Conservation (phyloP, 2,113 vertebrate species). For the Telmatochromis brachygnathus region DNA sequence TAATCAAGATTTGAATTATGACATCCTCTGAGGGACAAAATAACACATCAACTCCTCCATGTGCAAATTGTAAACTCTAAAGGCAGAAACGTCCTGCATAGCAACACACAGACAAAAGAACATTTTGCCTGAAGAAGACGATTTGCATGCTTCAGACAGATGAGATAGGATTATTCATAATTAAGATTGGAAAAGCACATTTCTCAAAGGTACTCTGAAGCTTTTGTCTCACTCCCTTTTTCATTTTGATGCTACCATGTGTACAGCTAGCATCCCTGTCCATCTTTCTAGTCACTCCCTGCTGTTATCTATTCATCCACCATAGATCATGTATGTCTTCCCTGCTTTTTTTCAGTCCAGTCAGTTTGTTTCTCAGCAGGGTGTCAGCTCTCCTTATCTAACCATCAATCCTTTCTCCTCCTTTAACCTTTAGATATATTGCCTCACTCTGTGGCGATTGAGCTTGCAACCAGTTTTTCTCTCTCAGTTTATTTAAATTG, state of each 20-base stretch:
- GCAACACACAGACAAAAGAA: background rate
- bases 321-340: slow-evolving; percentile 6
- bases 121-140: background rate
- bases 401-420: background rate
- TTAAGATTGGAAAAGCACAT: background rate
- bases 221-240: background rate
- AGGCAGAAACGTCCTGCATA: background rate
- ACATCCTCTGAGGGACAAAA: background rate
- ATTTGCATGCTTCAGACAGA: background rate
- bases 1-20: background rate
- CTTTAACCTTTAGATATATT: background rate
- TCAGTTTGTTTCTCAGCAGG: slow-evolving; percentile 20
- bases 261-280: background rate
- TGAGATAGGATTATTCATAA: slow-evolving; percentile 6
- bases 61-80: background rate
- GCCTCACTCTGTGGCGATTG: background rate
- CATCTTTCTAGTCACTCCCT: background rate
- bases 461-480: background rate
- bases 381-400: background rate
- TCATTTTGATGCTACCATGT: background rate
- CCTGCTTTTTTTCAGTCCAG: background rate
- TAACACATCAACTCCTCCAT: background rate
- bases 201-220: background rate
- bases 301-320: background rate
- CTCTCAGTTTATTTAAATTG: slow-evolving; percentile 1